Base-by-base conservation (phyloP, 2,888 invertebrate species). In the Drosophila parthenogenetica region DNA sequence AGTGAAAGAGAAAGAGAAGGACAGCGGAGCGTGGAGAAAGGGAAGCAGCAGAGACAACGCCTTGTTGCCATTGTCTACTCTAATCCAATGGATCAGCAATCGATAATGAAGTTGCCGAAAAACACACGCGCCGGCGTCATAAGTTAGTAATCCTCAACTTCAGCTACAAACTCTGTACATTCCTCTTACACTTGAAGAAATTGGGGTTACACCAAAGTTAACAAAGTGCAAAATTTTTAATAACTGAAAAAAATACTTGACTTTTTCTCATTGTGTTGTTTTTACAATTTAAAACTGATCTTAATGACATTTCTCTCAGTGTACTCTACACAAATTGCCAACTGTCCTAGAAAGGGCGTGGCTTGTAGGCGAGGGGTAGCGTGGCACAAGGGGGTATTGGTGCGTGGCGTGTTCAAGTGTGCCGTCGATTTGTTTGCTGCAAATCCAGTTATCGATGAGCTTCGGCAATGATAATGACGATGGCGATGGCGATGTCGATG, bases 361-460 rank as follows among this genome's bases (percentile, higher is more conserved):
- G n/a, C n/a, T n/a, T n/a, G n/a, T n/a, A n/a, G n/a, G n/a, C n/a
- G n/a, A n/a, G 22, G 22, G 22, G 22, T 22, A 22, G 22, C 5
- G 48, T 2, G 13, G 5, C 17, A 10, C 22, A 0, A 16, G 39
- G 13, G 25, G 32, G 35, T 17, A 46, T 16, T 57, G 71, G 48
- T 63, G 62, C 19, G 40, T 54, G 46, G 67, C 81, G 75, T 75
- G 75, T 76, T 77, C 61, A 70, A 76, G 78, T 69, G 69, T 75
- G 69, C 58, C 62, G 57, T 64, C 89, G 79, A 89, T 90, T 89
- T 89, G 89, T 88, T 89, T 81, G 77, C 77, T 74, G 74, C 78
- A 89, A 90, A 90, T 89, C 89, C 87, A 81, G 85, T 90, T 89
- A 89, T 90, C 88, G 87, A 89, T 78, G 87, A 80, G 78, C 75